Evolutionary conservation across 1,140 invertebrate species (phyloP), one percentile per base, ranked within the genome.

Genomic region (Phymorhynchus buccinoides): DNA sequence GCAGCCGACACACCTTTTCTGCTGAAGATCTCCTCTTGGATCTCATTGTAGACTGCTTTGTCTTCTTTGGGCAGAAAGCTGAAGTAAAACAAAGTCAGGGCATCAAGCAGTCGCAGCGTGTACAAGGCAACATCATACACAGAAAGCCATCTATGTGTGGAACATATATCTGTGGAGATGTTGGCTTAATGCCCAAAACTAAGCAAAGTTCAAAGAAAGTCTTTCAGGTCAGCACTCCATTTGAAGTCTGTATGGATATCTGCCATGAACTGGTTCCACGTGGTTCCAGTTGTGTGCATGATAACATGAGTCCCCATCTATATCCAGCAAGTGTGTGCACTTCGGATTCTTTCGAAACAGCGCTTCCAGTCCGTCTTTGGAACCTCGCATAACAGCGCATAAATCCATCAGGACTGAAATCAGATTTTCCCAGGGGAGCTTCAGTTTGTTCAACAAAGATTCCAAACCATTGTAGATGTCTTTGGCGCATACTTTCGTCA

Each of bases 231-330:
- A 18, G 83, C 16, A n/a, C 88, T 88, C 87, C 88, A 91, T 52
- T 91, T 88, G 56, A 89, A 88, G 68, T 91, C 89, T 75, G 88
- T 90, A 52, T 87, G 52, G 7, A 91, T 18, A 82, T 89, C 87
- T 41, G 27, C 42, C 39, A 83, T n/a, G 85, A 2, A 90, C 56
- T 35, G 30, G 6, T 86, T 91, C 89, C 0, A 90, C 6, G 2
- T 80, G 83, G 4, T 71, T 42, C 18, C 87, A 75, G 77, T 87
- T 91, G 39, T 90, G 89, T 0, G 86, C 81, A 83, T 91, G 90
- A 75, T 91, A 90, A 42, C 87, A 89, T 0, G 88, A 84, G 83
- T 91, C 89, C 4, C 90, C 90, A 87, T 90, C 89, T 39, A 91
- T 86, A 80, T 91, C 89, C 9, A 91, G 42, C 0, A 91, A 86